Evolutionary conservation across 2,113 vertebrate genomes (phyloP), one percentile per base, ranked within the genome.

Genomic region (Mellivora capensis): DNA sequence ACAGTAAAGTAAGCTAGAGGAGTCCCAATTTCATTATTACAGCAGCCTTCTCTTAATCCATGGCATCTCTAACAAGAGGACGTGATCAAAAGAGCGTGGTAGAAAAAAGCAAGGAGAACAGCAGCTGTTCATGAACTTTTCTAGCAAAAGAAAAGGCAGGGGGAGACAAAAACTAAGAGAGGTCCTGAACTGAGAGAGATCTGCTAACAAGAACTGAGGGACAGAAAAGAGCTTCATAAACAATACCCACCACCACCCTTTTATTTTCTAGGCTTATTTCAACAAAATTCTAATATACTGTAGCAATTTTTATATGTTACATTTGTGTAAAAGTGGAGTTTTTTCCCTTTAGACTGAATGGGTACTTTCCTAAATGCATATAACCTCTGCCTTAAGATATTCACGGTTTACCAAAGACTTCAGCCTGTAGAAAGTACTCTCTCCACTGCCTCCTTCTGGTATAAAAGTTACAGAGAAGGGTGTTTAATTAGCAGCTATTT

Each of bases 401-500:
- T 89, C 57, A 86, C 67, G 83, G 21, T 82, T 52, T 29, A 76
- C 39, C 77, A 93, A 89, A 82, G 47, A 80, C 11, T 39, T 69
- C 92, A 59, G 61, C 31, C 62, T 69, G 20, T 79, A 90, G 49
- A 77, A 93, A 64, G n/a, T 39, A 87, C 2, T 77, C 20, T 96
- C 95, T 83, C 25, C 44, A 85, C 34, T 37, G 49, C 49, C 82
- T 87, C 76, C 72, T 83, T 81, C 85, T 90, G 31, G 23, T 47
- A 44, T 76, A 64, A 96, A 93, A 83, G 69, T 82, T 81, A 97
- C 15, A 93, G 23, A 57, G 37, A 52, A 87, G 31, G 13, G 9
- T 79, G 37, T 49, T 82, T 76, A 82, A 90, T 90, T 95, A 93
- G 74, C 42, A 95, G 76, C 25, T 82, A 62, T 90, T 96, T 42